Evolutionary conservation across 2,888 invertebrate genomes (phyloP), one percentile per base, ranked within the genome.

Genomic region (Ditylenchus weischeri): DNA sequence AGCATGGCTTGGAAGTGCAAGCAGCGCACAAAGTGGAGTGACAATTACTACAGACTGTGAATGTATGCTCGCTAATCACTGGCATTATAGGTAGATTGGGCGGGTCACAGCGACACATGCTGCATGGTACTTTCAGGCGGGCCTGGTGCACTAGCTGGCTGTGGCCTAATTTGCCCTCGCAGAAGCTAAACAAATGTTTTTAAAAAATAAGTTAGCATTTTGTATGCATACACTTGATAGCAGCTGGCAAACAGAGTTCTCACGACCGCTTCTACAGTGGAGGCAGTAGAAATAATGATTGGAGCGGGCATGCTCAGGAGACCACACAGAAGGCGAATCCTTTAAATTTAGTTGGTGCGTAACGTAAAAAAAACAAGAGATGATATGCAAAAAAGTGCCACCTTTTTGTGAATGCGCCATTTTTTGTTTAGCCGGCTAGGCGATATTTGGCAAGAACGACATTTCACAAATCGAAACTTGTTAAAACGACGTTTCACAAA

Each of bases 241-340:
- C 63, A 66, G 19, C 60, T 63, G 48, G 36, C 38, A 47, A 71
- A 57, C 21, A 71, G 47, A 13, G 36, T 35, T 13, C 38, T 11
- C 43, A 71, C 35, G 4, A 51, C 21, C 0, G 72, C 64, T 35
- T 38, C 61, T 35, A 49, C 61, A 15, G 62, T 36, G 35, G 36
- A 23, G 0, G 29, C 63, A 19, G 58, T 43, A 10, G 65, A 43
- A 49, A 43, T 54, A 11, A 29, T 63, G 21, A 49, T 43, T 11
- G 61, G 47, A 54, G 51, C 49, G 19, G 51, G 62, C 43, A 68
- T 66, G 7, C 70, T 58, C 15, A 72, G 57, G 8, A 66, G 48
- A 36, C 69, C 73, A 60, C 70, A 62, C 8, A 72, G 61, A 19
- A 72, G 72, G n/a, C 72, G 59, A 57, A 72, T 47, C 47, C 69